Base-by-base conservation (phyloP, 2,113 vertebrate species). In the Oncorhynchus kisutch region DNA sequence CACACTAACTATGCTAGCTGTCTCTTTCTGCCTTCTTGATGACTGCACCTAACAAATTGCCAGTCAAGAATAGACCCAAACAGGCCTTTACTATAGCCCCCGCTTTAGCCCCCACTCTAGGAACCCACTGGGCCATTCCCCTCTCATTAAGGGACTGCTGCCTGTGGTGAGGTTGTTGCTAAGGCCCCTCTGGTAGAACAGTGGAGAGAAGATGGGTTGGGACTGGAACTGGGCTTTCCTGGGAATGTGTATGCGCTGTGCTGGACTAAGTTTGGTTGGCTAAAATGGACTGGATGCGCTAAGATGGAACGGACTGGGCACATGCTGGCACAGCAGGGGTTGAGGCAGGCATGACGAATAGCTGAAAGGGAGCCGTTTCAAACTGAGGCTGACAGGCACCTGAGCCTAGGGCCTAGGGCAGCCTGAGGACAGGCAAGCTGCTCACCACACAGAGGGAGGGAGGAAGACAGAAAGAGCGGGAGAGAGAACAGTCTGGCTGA, bases 271-370 rank as follows among this genome's bases (percentile, higher is more conserved):
- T 16, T 68, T 16, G 66, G 20, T 18, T n/a, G 31, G 20, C 39
- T 45, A 45, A 45, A 86, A 74, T 88, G 86, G 89, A 89, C 88
- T 20, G 18, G 72, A 70, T 70, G 89, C 95, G 94, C 95, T 94
- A 82, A 88, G 89, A 86, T 92, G 92, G 90, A 84, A 92, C 89
- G 78, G 85, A 85, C 94, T 91, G 95, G 96, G 89, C 96, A 97
- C 96, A 96, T 97, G 96, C 94, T 94, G 92, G 92, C 96, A 93
- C 97, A 96, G 95, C 94, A 90, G 96, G 95, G 92, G 91, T 93
- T 80, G 94, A 88, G 90, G 86, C 86, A 79, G 93, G 70, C 84
- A 77, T 70, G 68, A 49, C 68, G 25, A 70, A 70, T 77, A 81
- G 91, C 91, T 97, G 91, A 96, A 96, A 97, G 93, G 92, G 93